A percentile compares a stretch with the other conserved stretches of the same genome.
These are phyloP conservation scores for Petrolisthes cinctipes DNA, from an alignment of 2,888 invertebrate genomes.

Conservation along the genomic window DNA sequence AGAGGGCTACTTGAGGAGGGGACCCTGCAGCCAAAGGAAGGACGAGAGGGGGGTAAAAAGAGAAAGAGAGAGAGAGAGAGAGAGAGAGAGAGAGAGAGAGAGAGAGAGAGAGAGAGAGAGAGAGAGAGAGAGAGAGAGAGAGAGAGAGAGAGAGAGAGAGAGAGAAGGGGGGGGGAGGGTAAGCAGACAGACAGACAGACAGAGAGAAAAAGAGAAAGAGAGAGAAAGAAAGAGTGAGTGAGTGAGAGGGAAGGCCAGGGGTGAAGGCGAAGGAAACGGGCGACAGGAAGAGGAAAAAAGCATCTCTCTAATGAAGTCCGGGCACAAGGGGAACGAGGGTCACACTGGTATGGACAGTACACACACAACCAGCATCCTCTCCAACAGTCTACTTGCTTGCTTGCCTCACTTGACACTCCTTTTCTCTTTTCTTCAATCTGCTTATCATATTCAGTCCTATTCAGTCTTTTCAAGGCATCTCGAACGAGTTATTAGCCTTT, in stretches of 20 bases:
- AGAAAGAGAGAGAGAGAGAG: background rate
- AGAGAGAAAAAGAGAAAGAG: background rate
- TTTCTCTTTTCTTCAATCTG: too few species aligned
- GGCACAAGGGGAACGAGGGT: too few species aligned
- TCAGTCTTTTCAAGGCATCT: too few species aligned
- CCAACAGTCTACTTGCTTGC: too few species aligned
- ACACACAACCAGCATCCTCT: too few species aligned
- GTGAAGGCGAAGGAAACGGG: background rate
- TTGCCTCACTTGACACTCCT: too few species aligned
- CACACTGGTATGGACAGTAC: too few species aligned
- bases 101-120: background rate
- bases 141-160: background rate
- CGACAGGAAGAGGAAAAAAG: background rate
- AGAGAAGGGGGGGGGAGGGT: background rate
- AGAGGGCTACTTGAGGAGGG: background rate
- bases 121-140: background rate
- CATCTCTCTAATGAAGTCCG: too few species aligned
- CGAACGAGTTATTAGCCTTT: too few species aligned
- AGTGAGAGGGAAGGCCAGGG: background rate
- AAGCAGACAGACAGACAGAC: background rate
- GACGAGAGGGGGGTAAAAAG: background rate
- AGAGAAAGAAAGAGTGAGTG: background rate
- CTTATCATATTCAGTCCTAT: too few species aligned
- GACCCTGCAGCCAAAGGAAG: background rate
- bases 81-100: slow-evolving; percentile 1